Evolutionary conservation across 2,113 vertebrate species (phyloP), one percentile per base, ranked within the genome.

Genomic region (Calidris pugnax): DNA sequence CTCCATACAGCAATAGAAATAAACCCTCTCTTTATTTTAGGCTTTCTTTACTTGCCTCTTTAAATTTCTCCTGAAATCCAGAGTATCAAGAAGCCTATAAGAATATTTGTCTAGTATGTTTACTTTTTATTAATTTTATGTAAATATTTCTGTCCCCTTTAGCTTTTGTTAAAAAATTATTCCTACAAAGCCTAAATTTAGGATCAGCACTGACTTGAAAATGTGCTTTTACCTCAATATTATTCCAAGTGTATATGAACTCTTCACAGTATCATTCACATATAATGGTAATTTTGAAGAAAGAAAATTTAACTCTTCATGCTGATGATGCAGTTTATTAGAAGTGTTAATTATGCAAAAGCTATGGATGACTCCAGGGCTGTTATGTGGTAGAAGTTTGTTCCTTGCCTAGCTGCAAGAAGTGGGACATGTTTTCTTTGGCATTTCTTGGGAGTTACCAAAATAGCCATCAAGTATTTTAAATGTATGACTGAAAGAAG

Each of bases 121-220:
- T 76, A 57, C 6, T 75, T 67, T 93, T 75, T 33, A 5, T 55
- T 69, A 35, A 50, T 76, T 63, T 89, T 59, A 22, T 83, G n/a
- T 84, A 95, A 95, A 76, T 89, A 92, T 94, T 95, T 94, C 12
- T 71, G 24, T 60, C 32, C 12, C 37, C n/a, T 93, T 89, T 67
- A 81, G 10, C 7, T 90, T 90, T 77, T 59, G 19, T 68, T 48
- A 90, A 88, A 64, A 69, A 66, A 63, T 2, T n/a, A 13, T 55
- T 93, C 35, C 80, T 89, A 55, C 7, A 57, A 85, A 91, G 4
- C 24, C 59, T 77, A 64, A 77, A 59, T 69, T 87, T 73, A 66
- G 45, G 10, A 89, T 50, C n/a, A 69, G 23, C 4, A 4, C 27
- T 87, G 59, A 56, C 67, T 84, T 92, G 62, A 60, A 87, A 95